Evolutionary conservation across 2,113 vertebrate genomes (phyloP).

Genomic region (Pseudolaguvia tuberculata): DNA sequence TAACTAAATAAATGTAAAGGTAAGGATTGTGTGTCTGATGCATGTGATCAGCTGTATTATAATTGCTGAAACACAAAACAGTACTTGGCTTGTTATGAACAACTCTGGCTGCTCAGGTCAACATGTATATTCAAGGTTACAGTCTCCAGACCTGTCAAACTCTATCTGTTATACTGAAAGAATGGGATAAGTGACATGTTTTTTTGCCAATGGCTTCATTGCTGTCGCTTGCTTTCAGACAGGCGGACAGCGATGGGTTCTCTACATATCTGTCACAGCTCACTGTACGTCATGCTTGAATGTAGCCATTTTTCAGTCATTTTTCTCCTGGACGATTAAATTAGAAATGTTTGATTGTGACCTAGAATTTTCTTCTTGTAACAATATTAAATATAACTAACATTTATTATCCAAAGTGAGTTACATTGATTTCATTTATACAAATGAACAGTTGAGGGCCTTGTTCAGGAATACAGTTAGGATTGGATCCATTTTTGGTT

Average conservation of each 20-base stretch:
- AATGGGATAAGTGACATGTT: slow-evolving; percentile 55
- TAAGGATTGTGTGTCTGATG: background rate
- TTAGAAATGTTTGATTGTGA: background rate
- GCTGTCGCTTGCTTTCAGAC: slow-evolving; percentile 28
- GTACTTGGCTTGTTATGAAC: slow-evolving; percentile 6
- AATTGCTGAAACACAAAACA: background rate
- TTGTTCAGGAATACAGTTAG: too few species aligned
- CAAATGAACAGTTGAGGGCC: too few species aligned
- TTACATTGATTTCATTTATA: too few species aligned
- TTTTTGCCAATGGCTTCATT: slow-evolving; percentile 54
- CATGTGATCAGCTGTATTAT: background rate
- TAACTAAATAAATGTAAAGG: background rate
- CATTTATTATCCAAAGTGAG: too few species aligned
- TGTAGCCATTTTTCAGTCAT: background rate
- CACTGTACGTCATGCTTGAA: slow-evolving; percentile 6
- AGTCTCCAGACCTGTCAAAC: slow-evolving; percentile 56
- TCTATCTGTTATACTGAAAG: slow-evolving; percentile 56
- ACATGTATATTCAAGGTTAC: slow-evolving; percentile 56
- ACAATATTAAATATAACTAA: background rate
- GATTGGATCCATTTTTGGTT: too few species aligned
- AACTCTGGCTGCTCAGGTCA: background rate
- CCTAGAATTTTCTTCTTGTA: background rate
- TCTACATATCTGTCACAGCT: slow-evolving; percentile 20
- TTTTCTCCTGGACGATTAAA: background rate
- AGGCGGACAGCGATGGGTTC: slow-evolving; percentile 45